These are phyloP conservation scores for Antechinus flavipes DNA, from an alignment of 2,113 vertebrate species.

Conservation along the genomic window DNA sequence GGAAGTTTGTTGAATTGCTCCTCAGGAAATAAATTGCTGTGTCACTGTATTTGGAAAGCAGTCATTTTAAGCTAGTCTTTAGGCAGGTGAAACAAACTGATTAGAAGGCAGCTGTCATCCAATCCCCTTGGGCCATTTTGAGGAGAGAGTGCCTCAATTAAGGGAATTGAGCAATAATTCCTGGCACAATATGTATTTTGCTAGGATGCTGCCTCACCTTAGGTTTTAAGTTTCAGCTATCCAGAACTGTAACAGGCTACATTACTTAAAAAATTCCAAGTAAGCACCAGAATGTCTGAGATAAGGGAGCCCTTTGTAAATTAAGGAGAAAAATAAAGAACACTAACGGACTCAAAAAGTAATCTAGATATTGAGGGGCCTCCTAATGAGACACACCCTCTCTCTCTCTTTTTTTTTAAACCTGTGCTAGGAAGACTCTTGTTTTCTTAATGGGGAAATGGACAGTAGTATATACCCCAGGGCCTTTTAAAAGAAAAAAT, in stretches of 20 bases:
- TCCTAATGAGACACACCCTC: slow-evolving; percentile 46
- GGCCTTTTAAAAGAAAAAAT: not conserved
- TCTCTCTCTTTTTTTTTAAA: no score
- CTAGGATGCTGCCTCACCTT: slow-evolving; percentile 22
- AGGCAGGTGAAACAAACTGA: slow-evolving; percentile 38
- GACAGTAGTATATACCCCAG: not conserved
- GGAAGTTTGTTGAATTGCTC: not conserved
- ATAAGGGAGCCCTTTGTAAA: slow-evolving; percentile 68
- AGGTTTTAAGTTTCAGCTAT: slow-evolving; percentile 49
- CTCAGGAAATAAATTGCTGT: slow-evolving; percentile 42
- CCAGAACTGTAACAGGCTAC: not conserved
- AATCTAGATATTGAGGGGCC: slow-evolving; percentile 56
- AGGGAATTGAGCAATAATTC: slow-evolving; percentile 5
- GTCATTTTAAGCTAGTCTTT: slow-evolving; percentile 44
- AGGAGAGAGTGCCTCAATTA: not conserved
- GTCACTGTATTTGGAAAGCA: slow-evolving; percentile 51
- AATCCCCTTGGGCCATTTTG: not conserved
- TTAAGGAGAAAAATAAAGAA: slow-evolving; percentile 65
- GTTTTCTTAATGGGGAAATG: not conserved
- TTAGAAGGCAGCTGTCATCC: not conserved
- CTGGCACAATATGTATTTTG: slow-evolving; percentile 35
- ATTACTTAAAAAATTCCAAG: slow-evolving; percentile 64
- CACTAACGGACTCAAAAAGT: slow-evolving; percentile 50
- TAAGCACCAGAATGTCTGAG: slow-evolving; percentile 48
- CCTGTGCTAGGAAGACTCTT: not conserved